Base-by-base conservation (phyloP, 2,113 vertebrate genomes). In the Leptobrachium ailaonicum region DNA sequence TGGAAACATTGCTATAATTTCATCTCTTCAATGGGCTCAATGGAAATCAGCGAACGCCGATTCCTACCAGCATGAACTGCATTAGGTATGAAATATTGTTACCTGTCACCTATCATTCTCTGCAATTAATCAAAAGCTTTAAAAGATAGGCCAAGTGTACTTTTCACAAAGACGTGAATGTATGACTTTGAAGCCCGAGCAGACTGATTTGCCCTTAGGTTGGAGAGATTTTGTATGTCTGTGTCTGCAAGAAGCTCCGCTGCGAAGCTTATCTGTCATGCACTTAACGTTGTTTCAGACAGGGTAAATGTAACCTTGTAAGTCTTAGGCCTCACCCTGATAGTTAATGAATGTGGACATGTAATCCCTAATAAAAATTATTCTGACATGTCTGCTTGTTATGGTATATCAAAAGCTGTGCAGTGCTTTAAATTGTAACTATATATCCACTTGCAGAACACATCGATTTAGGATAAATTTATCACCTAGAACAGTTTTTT, bases 41-140 rank as follows among this genome's bases (percentile, higher is more conserved):
- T 63, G 66, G 64, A 67, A 76, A 45, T 41, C 44, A 54, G 41
- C 50, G 6, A 77, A 14, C 2, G 14, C 41, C 12, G 0, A 1
- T 3, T 68, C 75, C 66, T 71, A 64, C 76, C 50, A 47, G 60
- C 70, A 82, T 32, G 1, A 84, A 74, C n/a, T 0, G 13, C 0
- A 0, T 41, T 71, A 62, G 74, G 53, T 75, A 68, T 83, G 85
- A 85, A 71, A 83, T 79, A 87, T 70, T 20, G 58, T 71, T 72
- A 9, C 1, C 0, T 83, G 84, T 82, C 84, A 83, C 79, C 83
- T 76, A 4, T 43, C 41, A 77, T 70, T 82, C 76, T 54, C 32
- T 11, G 72, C 76, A 79, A 82, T 88, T 83, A 41, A 88, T 83
- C 86, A 83, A 40, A 0, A 2, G 6, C 32, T 83, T 44, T 2